Base-by-base conservation (phyloP, 2,113 vertebrate species). In the Cynocephalus volans region DNA sequence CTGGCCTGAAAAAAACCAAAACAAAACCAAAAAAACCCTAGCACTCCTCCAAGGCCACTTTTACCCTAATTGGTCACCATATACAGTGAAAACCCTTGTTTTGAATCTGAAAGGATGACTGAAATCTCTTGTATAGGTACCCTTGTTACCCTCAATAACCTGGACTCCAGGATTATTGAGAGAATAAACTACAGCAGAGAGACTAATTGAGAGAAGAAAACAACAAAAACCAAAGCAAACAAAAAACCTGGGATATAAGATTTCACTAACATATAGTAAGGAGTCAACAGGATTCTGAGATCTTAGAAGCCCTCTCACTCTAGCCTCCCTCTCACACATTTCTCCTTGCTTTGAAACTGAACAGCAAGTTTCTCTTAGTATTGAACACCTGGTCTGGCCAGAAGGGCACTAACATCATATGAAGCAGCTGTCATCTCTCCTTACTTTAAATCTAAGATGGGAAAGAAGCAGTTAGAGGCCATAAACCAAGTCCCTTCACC, bases 271-370 rank as follows among this genome's bases (percentile, higher is more conserved):
- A 31, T 48, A 12, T 77, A 82, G n/a, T 19, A 69, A 85, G 48
- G 85, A 83, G 18, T 88, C 31, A 88, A 77, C 4, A 95, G 41
- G 45, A 91, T 67, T 87, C 75, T 76, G 50, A 81, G 64, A 56
- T 31, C 64, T 85, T n/a, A 41, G 75, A 72, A 95, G 62, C 5
- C 33, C 15, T 54, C 64, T 60, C 28, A 75, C 28, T 69, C 4
- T 67, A 41, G 52, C 24, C 48, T 91, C 21, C n/a, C 8, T 67
- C 83, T 95, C 45, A 96, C 19, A 67, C 15, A 90, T 62, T 83
- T 92, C 64, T 88, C 36, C 23, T 84, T 93, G 45, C 31, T 90
- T 96, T 64, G 33, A 94, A 94, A 90, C 17, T 88, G 6, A 94
- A 75, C 48, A 94, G 33, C 26, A 85, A 88, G 58, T 64, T 88